Evolutionary conservation across 64 coral and sea anemone species (phyloP).

Genomic region (Trachythela sp.): DNA sequence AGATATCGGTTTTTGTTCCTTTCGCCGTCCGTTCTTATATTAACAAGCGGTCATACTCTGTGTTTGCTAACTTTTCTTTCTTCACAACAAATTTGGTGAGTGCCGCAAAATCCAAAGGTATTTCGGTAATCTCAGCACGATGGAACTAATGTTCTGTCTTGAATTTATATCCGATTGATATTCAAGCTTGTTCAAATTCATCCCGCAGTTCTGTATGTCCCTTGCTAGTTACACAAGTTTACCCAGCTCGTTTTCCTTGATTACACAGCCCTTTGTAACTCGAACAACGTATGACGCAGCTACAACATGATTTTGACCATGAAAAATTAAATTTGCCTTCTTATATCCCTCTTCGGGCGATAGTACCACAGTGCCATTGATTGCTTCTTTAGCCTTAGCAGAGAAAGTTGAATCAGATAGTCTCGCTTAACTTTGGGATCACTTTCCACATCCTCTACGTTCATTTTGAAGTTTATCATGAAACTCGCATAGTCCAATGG

Average conservation of each 20-base stretch:
- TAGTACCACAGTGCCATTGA: slow-evolving; percentile 3
- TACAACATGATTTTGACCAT: slow-evolving; percentile 14
- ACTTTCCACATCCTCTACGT: not conserved
- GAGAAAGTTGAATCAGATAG: slow-evolving; percentile 17
- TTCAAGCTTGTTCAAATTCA: not conserved
- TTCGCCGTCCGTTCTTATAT: too few relatives aligned
- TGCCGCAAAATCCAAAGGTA: too few relatives aligned
- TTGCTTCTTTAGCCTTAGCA: not conserved
- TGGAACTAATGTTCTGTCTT: too few relatives aligned
- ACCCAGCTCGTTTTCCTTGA: not conserved
- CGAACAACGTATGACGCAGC: not conserved
- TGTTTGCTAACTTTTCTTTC: too few relatives aligned
- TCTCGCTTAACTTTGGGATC: not conserved
- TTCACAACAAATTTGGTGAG: too few relatives aligned
- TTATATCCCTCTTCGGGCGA: not conserved
- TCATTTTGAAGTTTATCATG: not conserved
- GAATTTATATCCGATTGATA: too few relatives aligned
- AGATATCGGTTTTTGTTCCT: too few relatives aligned
- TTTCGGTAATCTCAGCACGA: too few relatives aligned
- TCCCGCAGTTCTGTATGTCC: not conserved
- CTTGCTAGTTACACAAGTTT: not conserved
- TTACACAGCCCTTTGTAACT: not conserved
- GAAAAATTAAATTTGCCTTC: slow-evolving; percentile 7
- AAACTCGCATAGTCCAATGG: not conserved
- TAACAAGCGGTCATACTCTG: too few relatives aligned